These are phyloP conservation scores for Sipha maydis DNA, from an alignment of 2,888 invertebrate genomes.

Conservation along the genomic window DNA sequence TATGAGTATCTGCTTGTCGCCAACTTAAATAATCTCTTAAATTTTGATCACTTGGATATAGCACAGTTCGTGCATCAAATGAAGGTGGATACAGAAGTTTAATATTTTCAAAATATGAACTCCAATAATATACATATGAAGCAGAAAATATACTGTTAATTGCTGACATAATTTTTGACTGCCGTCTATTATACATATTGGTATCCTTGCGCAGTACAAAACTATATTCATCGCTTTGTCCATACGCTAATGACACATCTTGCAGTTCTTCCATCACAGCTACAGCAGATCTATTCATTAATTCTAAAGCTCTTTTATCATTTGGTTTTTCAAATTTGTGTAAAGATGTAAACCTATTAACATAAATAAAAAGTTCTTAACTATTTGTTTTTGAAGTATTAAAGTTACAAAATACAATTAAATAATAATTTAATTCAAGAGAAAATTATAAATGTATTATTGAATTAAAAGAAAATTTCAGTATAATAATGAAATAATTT, in stretches of 20 bases:
- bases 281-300: conserved; percentile 90
- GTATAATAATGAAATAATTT: too few relatives aligned
- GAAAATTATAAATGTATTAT: neutral
- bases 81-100: conserved; percentile 85
- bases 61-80: conserved; percentile 90
- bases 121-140: conserved; percentile 89
- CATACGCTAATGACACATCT: conserved; percentile 87
- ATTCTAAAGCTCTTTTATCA: conserved; percentile 79
- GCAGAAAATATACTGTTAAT: conserved; percentile 90
- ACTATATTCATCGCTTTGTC: conserved; percentile 97
- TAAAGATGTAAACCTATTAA: conserved; percentile 74
- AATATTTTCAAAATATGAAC: conserved; percentile 77
- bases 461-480: neutral
- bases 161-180: conserved; percentile 85
- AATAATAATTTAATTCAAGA: neutral
- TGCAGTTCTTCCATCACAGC: conserved; percentile 84
- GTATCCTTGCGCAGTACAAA: conserved; percentile 87
- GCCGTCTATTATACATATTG: conserved; percentile 81
- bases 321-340: conserved; percentile 89
- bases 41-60: conserved; percentile 89
- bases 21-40: conserved; percentile 89
- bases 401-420: neutral
- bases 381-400: neutral
- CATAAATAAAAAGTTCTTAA: neutral
- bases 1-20: conserved; percentile 94